Evolutionary conservation across 2,797 vertebrate species (phyloP).

Genomic region (Natrix natrix): DNA sequence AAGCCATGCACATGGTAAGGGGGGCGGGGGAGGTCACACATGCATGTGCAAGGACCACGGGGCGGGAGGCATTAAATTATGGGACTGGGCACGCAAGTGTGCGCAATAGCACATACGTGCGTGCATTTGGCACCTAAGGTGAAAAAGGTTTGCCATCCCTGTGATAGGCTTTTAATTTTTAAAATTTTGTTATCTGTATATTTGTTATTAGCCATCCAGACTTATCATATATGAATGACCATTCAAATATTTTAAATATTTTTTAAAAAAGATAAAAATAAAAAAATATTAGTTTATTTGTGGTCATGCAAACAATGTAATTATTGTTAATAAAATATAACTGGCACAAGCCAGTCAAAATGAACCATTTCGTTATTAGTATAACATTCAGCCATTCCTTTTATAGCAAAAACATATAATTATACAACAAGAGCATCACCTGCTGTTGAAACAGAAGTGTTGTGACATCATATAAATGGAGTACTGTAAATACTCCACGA

Average conservation of each 20-base stretch:
- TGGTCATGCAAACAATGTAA: background rate
- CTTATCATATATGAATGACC: background rate
- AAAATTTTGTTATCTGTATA: background rate
- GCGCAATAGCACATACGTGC: too few relatives aligned
- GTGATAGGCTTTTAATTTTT: background rate
- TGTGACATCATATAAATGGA: background rate
- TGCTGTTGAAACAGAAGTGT: background rate
- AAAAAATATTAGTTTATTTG: background rate
- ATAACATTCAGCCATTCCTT: too few relatives aligned
- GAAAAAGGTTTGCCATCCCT: too few relatives aligned
- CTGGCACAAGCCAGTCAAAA: background rate
- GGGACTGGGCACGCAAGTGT: too few relatives aligned
- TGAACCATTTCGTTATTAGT: background rate
- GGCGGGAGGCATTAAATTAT: too few relatives aligned
- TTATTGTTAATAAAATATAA: background rate
- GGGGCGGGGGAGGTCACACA: too few relatives aligned
- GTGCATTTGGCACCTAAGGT: too few relatives aligned
- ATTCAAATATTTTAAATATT: background rate
- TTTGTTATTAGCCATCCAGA: background rate
- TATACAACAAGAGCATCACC: conserved; percentile 6
- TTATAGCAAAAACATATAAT: background rate
- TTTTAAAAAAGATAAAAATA: background rate
- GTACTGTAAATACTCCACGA: background rate
- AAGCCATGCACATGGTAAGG: too few relatives aligned
- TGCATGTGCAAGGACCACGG: too few relatives aligned